Percentiles rank a stretch among this genome's conserved stretches.
phyloP scores from a whole-genome alignment of 2,113 vertebrate genomes.

The Echinops telfairi region DNA sequence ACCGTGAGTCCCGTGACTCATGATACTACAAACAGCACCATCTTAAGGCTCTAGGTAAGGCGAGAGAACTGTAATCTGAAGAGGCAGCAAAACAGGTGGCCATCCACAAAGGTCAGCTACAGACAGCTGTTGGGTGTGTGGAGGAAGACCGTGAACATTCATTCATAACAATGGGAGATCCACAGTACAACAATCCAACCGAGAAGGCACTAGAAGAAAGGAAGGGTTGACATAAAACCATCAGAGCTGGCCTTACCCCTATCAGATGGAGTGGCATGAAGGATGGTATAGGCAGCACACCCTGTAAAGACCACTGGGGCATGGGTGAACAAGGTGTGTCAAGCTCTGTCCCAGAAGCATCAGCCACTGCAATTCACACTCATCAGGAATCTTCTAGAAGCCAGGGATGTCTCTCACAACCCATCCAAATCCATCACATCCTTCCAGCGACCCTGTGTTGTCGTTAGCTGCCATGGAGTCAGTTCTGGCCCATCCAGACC shows the following conservation, averaged over 20 bases:
- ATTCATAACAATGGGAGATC: neutral
- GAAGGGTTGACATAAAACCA: neutral
- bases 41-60: neutral
- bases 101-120: accelerated
- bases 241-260: neutral
- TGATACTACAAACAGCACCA: neutral
- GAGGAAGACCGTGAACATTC: neutral
- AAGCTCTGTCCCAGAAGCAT: too few species aligned
- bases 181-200: neutral
- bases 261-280: neutral
- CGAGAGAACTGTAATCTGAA: neutral
- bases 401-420: neutral
- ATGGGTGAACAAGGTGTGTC: neutral
- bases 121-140: neutral
- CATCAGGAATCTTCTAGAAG: neutral
- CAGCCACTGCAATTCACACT: too few species aligned
- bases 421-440: neutral
- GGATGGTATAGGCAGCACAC: neutral
- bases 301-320: neutral
- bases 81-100: neutral
- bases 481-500: too few species aligned
- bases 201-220: neutral
- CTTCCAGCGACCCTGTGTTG: too few species aligned
- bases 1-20: neutral
- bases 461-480: too few species aligned